Evolutionary conservation across 2,888 invertebrate species (phyloP), one percentile per base, ranked within the genome.

Genomic region (Platycheirus rosarum): DNA sequence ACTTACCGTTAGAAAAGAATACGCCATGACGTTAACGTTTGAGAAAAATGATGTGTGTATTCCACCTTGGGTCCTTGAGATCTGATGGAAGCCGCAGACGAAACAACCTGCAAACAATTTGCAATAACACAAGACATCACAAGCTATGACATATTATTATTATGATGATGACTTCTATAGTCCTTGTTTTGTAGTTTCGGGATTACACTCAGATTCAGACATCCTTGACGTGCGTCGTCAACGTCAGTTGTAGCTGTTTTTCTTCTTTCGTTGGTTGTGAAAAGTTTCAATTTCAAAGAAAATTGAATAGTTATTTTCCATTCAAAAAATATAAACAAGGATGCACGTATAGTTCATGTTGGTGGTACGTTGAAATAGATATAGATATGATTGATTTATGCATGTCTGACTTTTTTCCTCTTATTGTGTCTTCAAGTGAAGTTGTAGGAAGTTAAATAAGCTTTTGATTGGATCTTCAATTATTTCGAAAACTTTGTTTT

Each of bases 241-340:
- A 13, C 5, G 23, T 13, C 14, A 11, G 32, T 18, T 35, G n/a
- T 20, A 20, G 53, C 8, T 18, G 8, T 20, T 55, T 55, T 13
- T 37, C 13, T 35, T 49, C 48, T 26, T 2, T 11, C 13, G 35
- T 5, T 11, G 1, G 46, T 9, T 23, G 32, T 2, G 2, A 23
- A n/a, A 42, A 20, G 40, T 46, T 49, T 55, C 37, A 35, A 29
- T 68, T 63, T 55, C 74, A 57, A 69, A 70, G 42, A 32, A 74
- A 70, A 79, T 74, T 74, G 75, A 46, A 74, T 69, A 69, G 62
- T 69, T 79, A 55, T 62, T 79, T 79, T 69, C 79, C 63, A 74
- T 74, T 42, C 55, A 79, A 69, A n/a, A n/a, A n/a, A n/a, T n/a
- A n/a, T n/a, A n/a, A n/a, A n/a, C n/a, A n/a, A n/a, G n/a, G n/a